A percentile compares a stretch with the other conserved stretches of the same genome.
Evolutionary conservation across 2,797 vertebrate genomes (phyloP).

Genomic region (Hylomyscus alleni): DNA sequence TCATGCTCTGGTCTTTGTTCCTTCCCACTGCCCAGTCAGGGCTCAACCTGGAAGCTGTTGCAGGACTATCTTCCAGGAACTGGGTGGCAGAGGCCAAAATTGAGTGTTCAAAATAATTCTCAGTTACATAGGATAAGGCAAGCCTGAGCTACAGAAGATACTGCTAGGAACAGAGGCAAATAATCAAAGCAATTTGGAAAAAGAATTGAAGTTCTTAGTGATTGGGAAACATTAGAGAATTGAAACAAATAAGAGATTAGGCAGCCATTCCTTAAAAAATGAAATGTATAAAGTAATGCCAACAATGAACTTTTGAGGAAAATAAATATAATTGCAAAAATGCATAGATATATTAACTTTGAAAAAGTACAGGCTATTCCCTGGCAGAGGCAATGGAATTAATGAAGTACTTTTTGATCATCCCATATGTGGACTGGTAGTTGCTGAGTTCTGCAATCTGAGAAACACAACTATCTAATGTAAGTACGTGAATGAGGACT

Average conservation of each 20-base stretch:
- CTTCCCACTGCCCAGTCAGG: too few relatives aligned
- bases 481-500: too few relatives aligned
- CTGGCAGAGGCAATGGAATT: too few relatives aligned
- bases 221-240: background rate
- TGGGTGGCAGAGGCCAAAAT: background rate
- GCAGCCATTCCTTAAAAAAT: background rate
- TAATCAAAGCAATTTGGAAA: background rate
- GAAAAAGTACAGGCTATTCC: too few relatives aligned
- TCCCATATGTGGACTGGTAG: too few relatives aligned
- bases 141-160: background rate
- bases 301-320: background rate
- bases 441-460: too few relatives aligned
- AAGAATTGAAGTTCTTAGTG: background rate
- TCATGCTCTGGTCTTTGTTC: background rate
- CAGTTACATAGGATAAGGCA: background rate
- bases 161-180: too few relatives aligned
- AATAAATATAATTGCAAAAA: too few relatives aligned
- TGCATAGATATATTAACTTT: too few relatives aligned
- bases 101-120: background rate
- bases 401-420: too few relatives aligned
- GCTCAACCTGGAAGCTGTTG: background rate
- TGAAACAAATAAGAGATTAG: background rate
- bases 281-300: background rate
- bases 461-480: too few relatives aligned
- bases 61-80: background rate